Conservation (phyloP, 1,140 invertebrate genomes). For the Rhyacophila brunnea region DNA sequence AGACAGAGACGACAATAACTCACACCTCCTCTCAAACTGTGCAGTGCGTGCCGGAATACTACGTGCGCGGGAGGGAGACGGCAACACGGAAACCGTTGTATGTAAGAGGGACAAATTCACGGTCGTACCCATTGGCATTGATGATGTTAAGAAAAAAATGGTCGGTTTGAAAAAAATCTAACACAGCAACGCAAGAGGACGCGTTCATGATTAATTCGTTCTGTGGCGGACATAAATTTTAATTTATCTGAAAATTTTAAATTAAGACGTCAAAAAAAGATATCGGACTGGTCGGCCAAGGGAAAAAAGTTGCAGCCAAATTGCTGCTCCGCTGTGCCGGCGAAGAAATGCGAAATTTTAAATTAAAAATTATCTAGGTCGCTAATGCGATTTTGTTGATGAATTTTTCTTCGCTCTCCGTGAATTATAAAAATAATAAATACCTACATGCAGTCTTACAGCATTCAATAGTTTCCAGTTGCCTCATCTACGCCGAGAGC, state of each 20-base stretch:
- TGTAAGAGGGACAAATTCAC: background rate
- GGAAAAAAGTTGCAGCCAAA: conserved; percentile 1
- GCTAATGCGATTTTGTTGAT: too few relatives aligned
- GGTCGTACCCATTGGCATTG: conserved; percentile 13
- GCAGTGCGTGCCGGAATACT: background rate
- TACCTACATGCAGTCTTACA: too few relatives aligned
- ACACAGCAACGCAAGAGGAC: conserved; percentile 31
- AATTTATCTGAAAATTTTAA: conserved; percentile 31
- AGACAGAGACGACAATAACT: conserved; percentile 10
- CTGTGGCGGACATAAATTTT: conserved; percentile 31
- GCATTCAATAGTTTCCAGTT: too few relatives aligned
- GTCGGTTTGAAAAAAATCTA: conserved; percentile 21
- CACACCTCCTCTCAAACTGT: background rate
- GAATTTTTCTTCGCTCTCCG: too few relatives aligned
- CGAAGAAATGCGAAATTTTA: conserved; percentile 7
- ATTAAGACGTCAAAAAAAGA: conserved; percentile 29
- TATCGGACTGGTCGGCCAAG: conserved; percentile 8
- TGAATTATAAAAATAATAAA: too few relatives aligned
- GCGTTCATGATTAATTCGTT: conserved; percentile 32
- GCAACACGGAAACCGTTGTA: background rate
- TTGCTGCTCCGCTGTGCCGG: conserved; percentile 4
- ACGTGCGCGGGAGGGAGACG: background rate
- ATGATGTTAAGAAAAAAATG: conserved; percentile 17
- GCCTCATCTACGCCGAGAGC: too few relatives aligned
- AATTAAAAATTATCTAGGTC: too few relatives aligned